A percentile compares a stretch with the other conserved stretches of the same genome.
Evolutionary conservation across 2,113 vertebrate genomes (phyloP).

Genomic region (Notothenia coriiceps): DNA sequence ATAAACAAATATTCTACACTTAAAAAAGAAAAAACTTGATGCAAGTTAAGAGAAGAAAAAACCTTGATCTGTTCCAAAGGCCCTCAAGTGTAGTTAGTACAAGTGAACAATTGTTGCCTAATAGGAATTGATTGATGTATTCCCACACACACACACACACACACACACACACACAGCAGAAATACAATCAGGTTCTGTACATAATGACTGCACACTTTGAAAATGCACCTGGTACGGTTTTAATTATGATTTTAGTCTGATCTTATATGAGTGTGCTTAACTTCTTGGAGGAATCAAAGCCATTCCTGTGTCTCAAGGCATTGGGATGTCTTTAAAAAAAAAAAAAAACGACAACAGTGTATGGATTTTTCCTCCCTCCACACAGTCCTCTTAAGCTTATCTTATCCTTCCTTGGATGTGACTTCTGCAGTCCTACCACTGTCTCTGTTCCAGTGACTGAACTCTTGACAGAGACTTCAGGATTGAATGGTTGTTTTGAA

Average conservation of each 20-base stretch:
- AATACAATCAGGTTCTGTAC: conserved; percentile 55
- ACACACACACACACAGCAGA: conserved; percentile 54
- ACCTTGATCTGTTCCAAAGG: conserved; percentile 89
- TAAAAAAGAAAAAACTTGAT: conserved; percentile 98
- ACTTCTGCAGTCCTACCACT: conserved; percentile 22
- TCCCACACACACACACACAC: background rate
- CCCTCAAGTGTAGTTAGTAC: conserved; percentile 72
- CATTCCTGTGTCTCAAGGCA: conserved; percentile 51
- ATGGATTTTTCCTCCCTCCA: conserved; percentile 48
- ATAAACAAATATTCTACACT: conserved; percentile 95
- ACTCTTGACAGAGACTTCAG: conserved; percentile 34
- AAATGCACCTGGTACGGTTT: conserved; percentile 31
- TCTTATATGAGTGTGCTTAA: conserved; percentile 32
- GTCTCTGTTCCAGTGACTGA: conserved; percentile 41
- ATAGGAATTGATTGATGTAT: conserved; percentile 51
- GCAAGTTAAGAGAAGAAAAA: conserved; percentile 99
- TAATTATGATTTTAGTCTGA: conserved; percentile 28
- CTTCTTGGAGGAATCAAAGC: conserved; percentile 50
- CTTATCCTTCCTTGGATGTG: conserved; percentile 29
- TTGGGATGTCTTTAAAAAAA: conserved; percentile 17
- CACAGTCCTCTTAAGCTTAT: conserved; percentile 44
- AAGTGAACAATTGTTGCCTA: conserved; percentile 54
- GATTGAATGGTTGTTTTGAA: conserved; percentile 47
- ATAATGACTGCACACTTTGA: conserved; percentile 39
- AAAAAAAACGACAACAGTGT: conserved; percentile 13